Percentiles rank a stretch among this genome's conserved stretches.
Conservation (phyloP, 2,797 vertebrate genomes). For the Vultur gryphus region DNA sequence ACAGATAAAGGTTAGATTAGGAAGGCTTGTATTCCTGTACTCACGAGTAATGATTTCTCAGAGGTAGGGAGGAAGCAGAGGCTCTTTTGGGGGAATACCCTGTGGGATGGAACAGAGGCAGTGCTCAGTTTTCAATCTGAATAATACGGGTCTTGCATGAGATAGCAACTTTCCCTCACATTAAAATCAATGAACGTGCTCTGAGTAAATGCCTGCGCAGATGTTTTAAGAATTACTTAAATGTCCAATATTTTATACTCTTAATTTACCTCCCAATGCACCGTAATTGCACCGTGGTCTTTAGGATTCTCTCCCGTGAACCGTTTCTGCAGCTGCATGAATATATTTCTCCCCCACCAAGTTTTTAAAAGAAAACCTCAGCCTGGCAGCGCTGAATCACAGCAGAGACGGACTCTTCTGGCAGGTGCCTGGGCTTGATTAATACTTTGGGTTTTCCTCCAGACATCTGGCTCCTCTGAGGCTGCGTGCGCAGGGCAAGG, state of each 20-base stretch:
- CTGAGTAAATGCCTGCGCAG: not conserved
- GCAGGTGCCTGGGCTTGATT: not conserved
- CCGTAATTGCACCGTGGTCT: not conserved
- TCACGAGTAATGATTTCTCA: not conserved
- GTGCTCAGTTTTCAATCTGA: constrained; percentile 26
- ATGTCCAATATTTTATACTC: not conserved
- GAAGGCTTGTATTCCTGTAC: not conserved
- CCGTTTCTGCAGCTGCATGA: not conserved
- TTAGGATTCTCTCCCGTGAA: not conserved
- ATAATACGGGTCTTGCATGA: constrained; percentile 11
- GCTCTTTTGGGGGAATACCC: constrained; percentile 19
- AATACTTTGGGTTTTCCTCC: constrained; percentile 20
- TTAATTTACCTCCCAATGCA: not conserved
- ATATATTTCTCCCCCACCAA: not conserved
- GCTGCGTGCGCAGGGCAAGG: not conserved
- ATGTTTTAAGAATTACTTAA: constrained; percentile 12
- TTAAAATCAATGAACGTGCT: constrained; percentile 31
- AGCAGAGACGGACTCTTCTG: not conserved
- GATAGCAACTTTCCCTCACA: constrained; percentile 35
- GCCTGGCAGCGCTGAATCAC: not conserved
- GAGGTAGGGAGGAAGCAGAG: not conserved
- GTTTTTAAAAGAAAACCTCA: not conserved
- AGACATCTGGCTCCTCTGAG: constrained; percentile 44
- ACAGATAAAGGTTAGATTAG: not conserved
- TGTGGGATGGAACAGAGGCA: not conserved